phyloP scores from a whole-genome alignment of 2,797 vertebrate genomes.

The Glyptemys insculpta region DNA sequence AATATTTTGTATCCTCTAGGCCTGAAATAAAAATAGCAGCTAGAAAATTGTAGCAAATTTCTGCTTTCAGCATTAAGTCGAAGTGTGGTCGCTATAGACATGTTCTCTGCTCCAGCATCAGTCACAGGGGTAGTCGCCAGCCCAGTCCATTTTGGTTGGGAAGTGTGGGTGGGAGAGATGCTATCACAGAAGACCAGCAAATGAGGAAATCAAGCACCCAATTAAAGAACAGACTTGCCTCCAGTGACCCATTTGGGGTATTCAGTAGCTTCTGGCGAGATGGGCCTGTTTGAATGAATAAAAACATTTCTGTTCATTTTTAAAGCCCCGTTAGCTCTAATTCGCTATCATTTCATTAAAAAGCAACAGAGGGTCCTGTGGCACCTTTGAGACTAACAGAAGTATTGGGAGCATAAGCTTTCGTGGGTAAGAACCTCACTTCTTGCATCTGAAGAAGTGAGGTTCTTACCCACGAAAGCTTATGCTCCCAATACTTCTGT shows the following conservation, averaged over 20 bases:
- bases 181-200: slow-evolving; percentile 38
- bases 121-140: background rate
- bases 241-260: slow-evolving; percentile 29
- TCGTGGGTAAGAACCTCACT: too few relatives aligned
- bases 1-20: background rate
- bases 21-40: slow-evolving; percentile 28
- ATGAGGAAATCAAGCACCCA: slow-evolving; percentile 55
- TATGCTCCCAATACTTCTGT: too few relatives aligned
- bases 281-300: slow-evolving; percentile 46
- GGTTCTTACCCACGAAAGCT: too few relatives aligned
- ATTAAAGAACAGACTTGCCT: slow-evolving; percentile 50
- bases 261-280: slow-evolving; percentile 26
- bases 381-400: too few relatives aligned
- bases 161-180: slow-evolving; percentile 17
- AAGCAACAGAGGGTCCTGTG: too few relatives aligned
- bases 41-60: slow-evolving; percentile 19
- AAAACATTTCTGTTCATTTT: slow-evolving; percentile 22
- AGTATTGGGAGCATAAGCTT: too few relatives aligned
- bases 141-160: accelerated
- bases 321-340: slow-evolving; percentile 5
- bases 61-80: background rate
- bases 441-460: too few relatives aligned
- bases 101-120: background rate
- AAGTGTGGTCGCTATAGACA: background rate
- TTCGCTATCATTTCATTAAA: slow-evolving; percentile 20